These are phyloP conservation scores for Polypedilum pembai DNA, from an alignment of 1,140 invertebrate genomes.

Conservation along the genomic window DNA sequence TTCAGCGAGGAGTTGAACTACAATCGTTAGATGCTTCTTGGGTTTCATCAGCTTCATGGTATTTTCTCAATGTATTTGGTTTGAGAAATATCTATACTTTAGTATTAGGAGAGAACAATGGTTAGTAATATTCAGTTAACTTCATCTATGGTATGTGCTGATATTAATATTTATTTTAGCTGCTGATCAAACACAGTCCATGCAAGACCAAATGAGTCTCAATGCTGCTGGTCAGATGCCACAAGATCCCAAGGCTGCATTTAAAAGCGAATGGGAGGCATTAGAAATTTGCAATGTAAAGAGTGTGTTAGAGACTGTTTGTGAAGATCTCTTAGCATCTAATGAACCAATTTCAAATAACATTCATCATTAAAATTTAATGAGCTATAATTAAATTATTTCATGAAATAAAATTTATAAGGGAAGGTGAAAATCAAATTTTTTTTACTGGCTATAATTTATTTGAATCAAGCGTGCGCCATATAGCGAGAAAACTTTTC, in stretches of 20 bases:
- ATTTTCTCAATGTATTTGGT: conserved; percentile 99
- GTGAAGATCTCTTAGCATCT: conserved; percentile 47
- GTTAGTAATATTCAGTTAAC: conserved; percentile 43
- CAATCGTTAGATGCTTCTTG: conserved; percentile 94
- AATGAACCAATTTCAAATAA: conserved; percentile 4
- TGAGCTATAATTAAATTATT: neutral
- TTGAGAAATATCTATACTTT: conserved; percentile 94
- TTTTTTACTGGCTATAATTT: too few species aligned
- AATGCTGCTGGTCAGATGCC: conserved; percentile 95
- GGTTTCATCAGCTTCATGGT: conserved; percentile 99
- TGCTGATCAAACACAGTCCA: conserved; percentile 90
- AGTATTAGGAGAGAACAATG: conserved; percentile 97
- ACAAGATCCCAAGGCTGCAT: conserved; percentile 94
- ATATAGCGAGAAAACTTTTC: too few species aligned
- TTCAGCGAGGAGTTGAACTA: conserved; percentile 95
- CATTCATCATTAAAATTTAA: conserved; percentile 22
- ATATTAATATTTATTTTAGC: conserved; percentile 45
- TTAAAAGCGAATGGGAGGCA: conserved; percentile 99
- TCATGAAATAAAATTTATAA: too few species aligned
- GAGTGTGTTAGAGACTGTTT: conserved; percentile 76
- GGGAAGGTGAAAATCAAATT: too few species aligned
- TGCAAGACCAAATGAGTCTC: conserved; percentile 93
- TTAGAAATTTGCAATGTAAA: conserved; percentile 92
- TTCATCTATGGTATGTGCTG: conserved; percentile 7
- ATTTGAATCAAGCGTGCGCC: neutral